Conservation (phyloP, 2,113 vertebrate genomes). For the Regulus satrapa region DNA sequence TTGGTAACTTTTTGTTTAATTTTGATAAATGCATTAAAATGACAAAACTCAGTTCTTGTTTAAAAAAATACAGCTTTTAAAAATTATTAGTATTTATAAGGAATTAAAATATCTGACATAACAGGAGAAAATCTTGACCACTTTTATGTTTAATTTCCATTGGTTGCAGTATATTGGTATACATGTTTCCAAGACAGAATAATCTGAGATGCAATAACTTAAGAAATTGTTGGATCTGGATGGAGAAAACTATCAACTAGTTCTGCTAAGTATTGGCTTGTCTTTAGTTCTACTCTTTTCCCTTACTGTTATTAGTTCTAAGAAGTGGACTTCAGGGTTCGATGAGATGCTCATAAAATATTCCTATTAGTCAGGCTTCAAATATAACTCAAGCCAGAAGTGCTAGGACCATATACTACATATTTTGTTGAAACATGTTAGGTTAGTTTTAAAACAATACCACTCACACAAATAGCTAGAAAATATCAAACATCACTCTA, state of each 20-base stretch:
- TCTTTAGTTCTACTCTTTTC: background rate
- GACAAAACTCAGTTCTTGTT: background rate
- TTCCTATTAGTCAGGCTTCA: background rate
- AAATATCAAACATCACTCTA: background rate
- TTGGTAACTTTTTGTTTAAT: background rate
- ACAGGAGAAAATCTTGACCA: background rate
- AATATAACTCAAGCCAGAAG: background rate
- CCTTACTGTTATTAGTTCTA: background rate
- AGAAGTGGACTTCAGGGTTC: background rate
- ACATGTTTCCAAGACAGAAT: background rate
- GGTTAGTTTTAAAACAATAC: background rate
- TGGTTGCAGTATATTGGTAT: background rate
- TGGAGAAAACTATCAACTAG: background rate
- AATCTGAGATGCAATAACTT: background rate
- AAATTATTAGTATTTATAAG: background rate
- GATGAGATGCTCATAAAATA: background rate
- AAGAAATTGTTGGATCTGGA: background rate
- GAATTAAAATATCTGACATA: background rate
- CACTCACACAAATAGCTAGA: background rate
- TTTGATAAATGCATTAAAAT: background rate
- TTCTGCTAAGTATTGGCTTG: background rate
- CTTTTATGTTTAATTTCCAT: background rate
- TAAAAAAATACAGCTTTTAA: background rate
- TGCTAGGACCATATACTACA: background rate
- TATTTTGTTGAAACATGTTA: background rate